A percentile compares a stretch with the other conserved stretches of the same genome.
Evolutionary conservation across 2,113 vertebrate species (phyloP).

Genomic region (Amazona guildingii): DNA sequence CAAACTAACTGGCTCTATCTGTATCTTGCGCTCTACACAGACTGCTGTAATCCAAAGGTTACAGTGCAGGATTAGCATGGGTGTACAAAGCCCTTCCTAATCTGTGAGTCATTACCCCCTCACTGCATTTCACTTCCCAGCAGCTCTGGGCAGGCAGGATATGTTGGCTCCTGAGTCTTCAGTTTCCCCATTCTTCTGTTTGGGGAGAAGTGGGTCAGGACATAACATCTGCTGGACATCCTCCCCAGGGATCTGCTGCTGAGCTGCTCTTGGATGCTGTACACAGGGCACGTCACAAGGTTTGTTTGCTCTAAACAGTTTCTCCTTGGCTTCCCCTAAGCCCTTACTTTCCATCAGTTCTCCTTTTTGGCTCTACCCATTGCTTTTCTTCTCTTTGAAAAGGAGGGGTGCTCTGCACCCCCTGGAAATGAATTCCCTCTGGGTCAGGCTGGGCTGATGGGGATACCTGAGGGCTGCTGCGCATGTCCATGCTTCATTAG

Average conservation of each 20-base stretch:
- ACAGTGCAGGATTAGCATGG: slow-evolving; percentile 47
- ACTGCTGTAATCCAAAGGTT: slow-evolving; percentile 45
- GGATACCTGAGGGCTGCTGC: background rate
- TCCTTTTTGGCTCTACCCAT: background rate
- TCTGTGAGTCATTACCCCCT: slow-evolving; percentile 42
- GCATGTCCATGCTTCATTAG: background rate
- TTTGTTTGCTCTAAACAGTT: slow-evolving; percentile 11
- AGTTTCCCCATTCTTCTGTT: background rate
- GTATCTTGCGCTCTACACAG: rapidly evolving
- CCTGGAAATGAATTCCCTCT: background rate
- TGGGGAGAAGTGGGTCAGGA: background rate
- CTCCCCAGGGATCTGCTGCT: background rate
- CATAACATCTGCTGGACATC: background rate
- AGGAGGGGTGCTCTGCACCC: background rate
- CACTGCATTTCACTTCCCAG: slow-evolving; percentile 25
- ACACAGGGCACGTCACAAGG: background rate
- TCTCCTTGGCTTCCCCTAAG: background rate
- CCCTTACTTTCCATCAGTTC: background rate
- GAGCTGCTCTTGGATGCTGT: background rate
- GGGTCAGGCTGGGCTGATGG: background rate
- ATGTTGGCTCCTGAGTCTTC: background rate
- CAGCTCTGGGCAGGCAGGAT: background rate
- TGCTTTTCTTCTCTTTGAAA: background rate
- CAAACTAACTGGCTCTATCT: background rate
- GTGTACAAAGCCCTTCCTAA: slow-evolving; percentile 58